Evolutionary conservation across 1,140 invertebrate genomes (phyloP), one percentile per base, ranked within the genome.

Genomic region (Pissodes strobi): DNA sequence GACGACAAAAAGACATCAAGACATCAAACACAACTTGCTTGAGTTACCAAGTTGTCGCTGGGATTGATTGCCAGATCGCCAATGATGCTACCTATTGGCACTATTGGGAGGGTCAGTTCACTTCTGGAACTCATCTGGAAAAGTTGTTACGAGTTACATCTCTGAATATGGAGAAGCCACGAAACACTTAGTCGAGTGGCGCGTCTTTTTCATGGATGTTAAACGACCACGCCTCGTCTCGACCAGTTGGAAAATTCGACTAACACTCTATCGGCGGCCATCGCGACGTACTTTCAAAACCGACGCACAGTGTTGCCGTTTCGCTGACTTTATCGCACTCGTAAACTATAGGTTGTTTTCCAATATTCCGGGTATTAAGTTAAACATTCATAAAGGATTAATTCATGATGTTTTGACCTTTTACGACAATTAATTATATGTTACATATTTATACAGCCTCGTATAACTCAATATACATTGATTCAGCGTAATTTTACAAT

Each of bases 21-120:
- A 61, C 58, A 61, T 51, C 58, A 51, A 61, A 61, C 58, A 61
- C 45, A 52, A 61, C 19, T 61, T 61, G 58, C 58, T 61, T 10
- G 25, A 59, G 58, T 61, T 61, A 61, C 58, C 58, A 61, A 61
- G 58, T 38, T 61, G 58, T 18, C 19, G 45, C 21, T 45, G 45
- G 23, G 43, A 52, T 34, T 34, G 30, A 51, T 41, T 8, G 58
- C 45, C 30, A 49, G 30, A 49, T 61, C 46, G 19, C 55, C 38
- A 25, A 22, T 43, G 27, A 34, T 2, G 17, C 9, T 41, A 22
- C 9, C 45, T 21, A 53, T 30, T 53, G 41, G 13, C 21, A 25
- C 39, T 43, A 17, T 8, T 17, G 58, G 58, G 22, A 61, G 18
- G 4, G 58, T 39, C 21, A 61, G 21, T 10, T 61, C 37, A 30